A percentile compares a stretch with the other conserved stretches of the same genome.
phyloP scores from a whole-genome alignment of 2,113 vertebrate genomes.

The Fulica atra region DNA sequence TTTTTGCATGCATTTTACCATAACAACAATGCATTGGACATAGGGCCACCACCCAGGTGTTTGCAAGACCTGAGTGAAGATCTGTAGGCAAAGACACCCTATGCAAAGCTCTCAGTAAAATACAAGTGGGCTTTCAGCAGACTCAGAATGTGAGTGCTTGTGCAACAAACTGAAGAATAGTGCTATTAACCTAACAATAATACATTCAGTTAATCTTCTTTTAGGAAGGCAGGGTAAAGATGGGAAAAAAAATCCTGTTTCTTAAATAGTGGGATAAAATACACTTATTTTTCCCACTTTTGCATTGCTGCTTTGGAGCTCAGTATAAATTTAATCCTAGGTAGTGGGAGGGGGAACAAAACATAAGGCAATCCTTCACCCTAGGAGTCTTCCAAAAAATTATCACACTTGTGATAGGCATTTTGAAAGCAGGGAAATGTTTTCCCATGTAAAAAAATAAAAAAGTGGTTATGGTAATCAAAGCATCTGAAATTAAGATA shows the following conservation, averaged over 20 bases:
- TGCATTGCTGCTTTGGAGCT: not conserved
- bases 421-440: not conserved
- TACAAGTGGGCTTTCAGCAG: not conserved
- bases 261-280: not conserved
- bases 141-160: not conserved
- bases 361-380: not conserved
- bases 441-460: not conserved
- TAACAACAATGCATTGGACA: not conserved
- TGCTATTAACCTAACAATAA: not conserved
- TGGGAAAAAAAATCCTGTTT: rapidly evolving
- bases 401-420: not conserved
- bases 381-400: not conserved
- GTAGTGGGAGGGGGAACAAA: not conserved
- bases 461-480: not conserved
- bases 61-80: not conserved
- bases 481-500: not conserved
- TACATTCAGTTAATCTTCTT: not conserved
- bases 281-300: not conserved
- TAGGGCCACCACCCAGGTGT: no score
- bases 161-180: not conserved
- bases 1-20: not conserved
- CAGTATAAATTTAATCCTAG: not conserved
- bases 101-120: not conserved
- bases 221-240: not conserved
- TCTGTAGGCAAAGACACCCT: not conserved